A percentile compares a stretch with the other conserved stretches of the same genome.
These are phyloP conservation scores for Drosophila repletoides DNA, from an alignment of 1,140 invertebrate species.

Conservation along the genomic window DNA sequence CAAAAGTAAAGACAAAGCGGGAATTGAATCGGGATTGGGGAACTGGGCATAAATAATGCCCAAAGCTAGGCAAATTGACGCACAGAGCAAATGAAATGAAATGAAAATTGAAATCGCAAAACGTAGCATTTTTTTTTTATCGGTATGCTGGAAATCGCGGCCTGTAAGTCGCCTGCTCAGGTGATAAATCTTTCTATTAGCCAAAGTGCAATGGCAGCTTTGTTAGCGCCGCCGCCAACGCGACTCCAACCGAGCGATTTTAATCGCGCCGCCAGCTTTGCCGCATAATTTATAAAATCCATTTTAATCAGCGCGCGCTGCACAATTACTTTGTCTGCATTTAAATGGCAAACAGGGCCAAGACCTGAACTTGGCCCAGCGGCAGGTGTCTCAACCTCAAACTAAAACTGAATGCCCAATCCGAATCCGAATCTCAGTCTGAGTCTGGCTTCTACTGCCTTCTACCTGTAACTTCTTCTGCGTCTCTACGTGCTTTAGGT, in stretches of 20 bases:
- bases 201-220: conserved; percentile 63
- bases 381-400: conserved; percentile 53
- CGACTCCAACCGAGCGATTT: conserved; percentile 62
- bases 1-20: conserved; percentile 51
- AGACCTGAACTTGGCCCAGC: conserved; percentile 66
- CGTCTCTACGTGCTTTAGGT: conserved; percentile 67
- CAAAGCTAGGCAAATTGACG: conserved; percentile 53
- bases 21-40: conserved; percentile 34
- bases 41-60: conserved; percentile 66
- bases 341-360: conserved; percentile 65
- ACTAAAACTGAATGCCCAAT: background rate
- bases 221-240: conserved; percentile 66
- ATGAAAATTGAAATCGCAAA: conserved; percentile 75
- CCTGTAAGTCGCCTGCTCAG: conserved; percentile 55
- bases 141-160: conserved; percentile 62
- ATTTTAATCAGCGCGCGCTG: conserved; percentile 72
- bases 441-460: no score
- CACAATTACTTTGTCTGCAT: conserved; percentile 81
- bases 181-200: conserved; percentile 82
- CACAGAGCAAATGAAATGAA: conserved; percentile 67
- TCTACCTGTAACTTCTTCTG: no score
- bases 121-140: conserved; percentile 51
- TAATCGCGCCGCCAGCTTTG: conserved; percentile 60
- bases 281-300: conserved; percentile 81
- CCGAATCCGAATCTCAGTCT: background rate